Evolutionary conservation across 2,888 invertebrate genomes (phyloP).

Genomic region (Tupiocoris notatus): DNA sequence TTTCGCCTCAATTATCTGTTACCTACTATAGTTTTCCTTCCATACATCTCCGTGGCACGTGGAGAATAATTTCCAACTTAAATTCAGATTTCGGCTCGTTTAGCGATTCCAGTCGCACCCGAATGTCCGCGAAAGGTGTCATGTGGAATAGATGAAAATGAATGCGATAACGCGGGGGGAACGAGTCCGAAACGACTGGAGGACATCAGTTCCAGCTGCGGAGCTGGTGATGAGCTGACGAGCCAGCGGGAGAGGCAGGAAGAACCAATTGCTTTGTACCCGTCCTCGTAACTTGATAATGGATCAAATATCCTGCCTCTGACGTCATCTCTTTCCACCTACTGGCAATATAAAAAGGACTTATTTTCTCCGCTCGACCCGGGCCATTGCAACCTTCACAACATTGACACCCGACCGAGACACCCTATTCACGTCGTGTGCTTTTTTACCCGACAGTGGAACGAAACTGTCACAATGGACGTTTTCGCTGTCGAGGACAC

Average conservation of each 20-base stretch:
- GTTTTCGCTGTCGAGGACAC: not conserved
- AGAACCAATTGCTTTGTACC: slow-evolving; percentile 37
- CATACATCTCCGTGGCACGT: too few relatives aligned
- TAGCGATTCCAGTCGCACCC: too few relatives aligned
- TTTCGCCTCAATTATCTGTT: too few relatives aligned
- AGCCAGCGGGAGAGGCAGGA: slow-evolving; percentile 29
- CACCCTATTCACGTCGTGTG: not conserved
- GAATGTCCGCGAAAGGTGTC: too few relatives aligned
- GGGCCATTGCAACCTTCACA: not conserved
- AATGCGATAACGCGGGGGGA: too few relatives aligned
- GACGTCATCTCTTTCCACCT: slow-evolving; percentile 21
- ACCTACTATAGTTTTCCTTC: too few relatives aligned
- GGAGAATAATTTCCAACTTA: too few relatives aligned
- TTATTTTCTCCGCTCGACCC: not conserved
- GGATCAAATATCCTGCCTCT: slow-evolving; percentile 38
- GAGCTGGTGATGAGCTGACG: too few relatives aligned
- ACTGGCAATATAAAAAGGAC: not conserved
- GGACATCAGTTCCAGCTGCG: too few relatives aligned
- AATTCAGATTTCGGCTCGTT: too few relatives aligned
- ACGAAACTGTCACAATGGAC: not conserved
- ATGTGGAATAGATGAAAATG: too few relatives aligned
- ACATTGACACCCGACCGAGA: not conserved
- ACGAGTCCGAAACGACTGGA: too few relatives aligned
- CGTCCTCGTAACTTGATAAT: slow-evolving; percentile 40
- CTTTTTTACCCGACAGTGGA: not conserved